Base-by-base conservation (phyloP, 2,888 invertebrate genomes). In the Caenorhabditis sp. region DNA sequence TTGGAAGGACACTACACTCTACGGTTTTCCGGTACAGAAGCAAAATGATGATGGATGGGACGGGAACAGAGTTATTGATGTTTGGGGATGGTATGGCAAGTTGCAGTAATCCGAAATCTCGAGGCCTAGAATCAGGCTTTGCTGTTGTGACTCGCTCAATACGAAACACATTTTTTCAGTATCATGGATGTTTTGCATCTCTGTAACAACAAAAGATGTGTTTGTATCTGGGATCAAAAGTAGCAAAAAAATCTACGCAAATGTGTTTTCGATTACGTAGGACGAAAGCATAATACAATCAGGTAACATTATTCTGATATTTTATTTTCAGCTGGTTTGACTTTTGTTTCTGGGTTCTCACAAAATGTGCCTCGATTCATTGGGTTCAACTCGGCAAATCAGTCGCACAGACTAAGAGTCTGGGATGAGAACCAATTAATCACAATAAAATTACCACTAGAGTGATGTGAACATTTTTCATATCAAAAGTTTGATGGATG, bases 31-130 rank as follows among this genome's bases (percentile, higher is more conserved):
- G 47, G 64, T 64, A 64, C 19, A 31, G 31, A 64, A 47, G 8
- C 47, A 28, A 22, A 64, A 56, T 47, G 47, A 47, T 47, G 47
- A 47, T 47, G 47, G n/a, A 61, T 19, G 61, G 61, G 22, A 38
- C n/a, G 51, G 8, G 22, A 14, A 54, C 5, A 12, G 26, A 54
- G 54, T 54, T 54, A 54, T 26, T 19, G 54, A 26, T 54, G 26
- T 54, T 22, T 24, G 24, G 38, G 35, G 35, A 58, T 44, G 47
- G 2, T 5, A 0, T 44, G 16, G 3, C 10, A 16, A 16, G 44
- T 44, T 44, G 5, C 44, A 44, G n/a, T 44, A 16, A 14, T 44
- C 16, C 5, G 1, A 44, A 44, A 0, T 44, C 16, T 44, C 44
- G 0, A 44, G n/a, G n/a, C n/a, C n/a, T n/a, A n/a, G n/a, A n/a